These are phyloP conservation scores for Andrena camellia DNA, from an alignment of 2,888 invertebrate species.

Conservation along the genomic window DNA sequence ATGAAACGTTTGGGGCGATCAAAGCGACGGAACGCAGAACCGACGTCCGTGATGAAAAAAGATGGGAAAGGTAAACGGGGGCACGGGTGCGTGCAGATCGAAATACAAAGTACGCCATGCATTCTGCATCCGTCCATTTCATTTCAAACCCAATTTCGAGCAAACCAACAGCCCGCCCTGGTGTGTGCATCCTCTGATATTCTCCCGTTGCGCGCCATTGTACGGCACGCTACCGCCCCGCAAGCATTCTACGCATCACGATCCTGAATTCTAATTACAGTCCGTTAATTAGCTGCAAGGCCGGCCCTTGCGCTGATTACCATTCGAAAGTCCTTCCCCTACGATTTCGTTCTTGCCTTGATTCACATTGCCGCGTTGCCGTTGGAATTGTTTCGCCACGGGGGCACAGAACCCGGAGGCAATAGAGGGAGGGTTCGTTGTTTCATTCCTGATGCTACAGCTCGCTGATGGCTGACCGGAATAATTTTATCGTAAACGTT, in stretches of 20 bases:
- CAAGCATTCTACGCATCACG: conserved; percentile 66
- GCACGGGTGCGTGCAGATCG: not conserved
- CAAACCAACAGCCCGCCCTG: conserved; percentile 28
- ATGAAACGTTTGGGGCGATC: conserved; percentile 31
- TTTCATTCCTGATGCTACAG: not conserved
- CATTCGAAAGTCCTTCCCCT: conserved; percentile 29
- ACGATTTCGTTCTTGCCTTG: conserved; percentile 33
- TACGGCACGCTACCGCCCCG: conserved; percentile 24
- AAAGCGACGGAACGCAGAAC: conserved; percentile 45
- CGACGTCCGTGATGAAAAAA: conserved; percentile 47
- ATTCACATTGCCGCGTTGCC: not conserved
- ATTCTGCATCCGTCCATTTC: conserved; percentile 63
- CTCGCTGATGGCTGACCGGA: conserved; percentile 10
- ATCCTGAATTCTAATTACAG: conserved; percentile 72
- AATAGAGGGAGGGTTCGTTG: conserved; percentile 1
- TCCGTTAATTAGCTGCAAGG: conserved; percentile 65
- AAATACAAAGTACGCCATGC: conserved; percentile 46
- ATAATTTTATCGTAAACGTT: conserved; percentile 26
- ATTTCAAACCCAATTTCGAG: conserved; percentile 68
- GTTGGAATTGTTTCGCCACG: not conserved
- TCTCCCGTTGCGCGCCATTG: conserved; percentile 32
- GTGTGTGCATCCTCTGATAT: conserved; percentile 22
- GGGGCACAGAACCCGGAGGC: too few species aligned
- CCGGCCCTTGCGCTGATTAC: conserved; percentile 50
- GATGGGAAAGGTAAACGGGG: conserved; percentile 28